A percentile compares a stretch with the other conserved stretches of the same genome.
Evolutionary conservation across 2,113 vertebrate genomes (phyloP).

Genomic region (Crypturellus undulatus): DNA sequence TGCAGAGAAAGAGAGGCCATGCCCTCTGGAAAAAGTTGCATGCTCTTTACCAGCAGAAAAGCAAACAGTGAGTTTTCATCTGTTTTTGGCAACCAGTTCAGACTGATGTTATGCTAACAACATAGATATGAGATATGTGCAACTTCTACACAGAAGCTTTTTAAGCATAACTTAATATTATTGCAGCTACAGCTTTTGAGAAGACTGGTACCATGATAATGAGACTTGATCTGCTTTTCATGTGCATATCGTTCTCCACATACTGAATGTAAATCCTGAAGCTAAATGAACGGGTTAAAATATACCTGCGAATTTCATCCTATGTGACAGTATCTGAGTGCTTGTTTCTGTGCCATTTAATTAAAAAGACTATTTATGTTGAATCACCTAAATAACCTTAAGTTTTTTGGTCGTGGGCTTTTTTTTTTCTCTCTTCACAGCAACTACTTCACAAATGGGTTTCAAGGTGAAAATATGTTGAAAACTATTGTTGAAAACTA

Average conservation of each 20-base stretch:
- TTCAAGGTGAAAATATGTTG: neutral
- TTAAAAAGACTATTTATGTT: slow-evolving; percentile 39
- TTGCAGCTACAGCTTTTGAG: neutral
- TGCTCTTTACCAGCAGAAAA: neutral
- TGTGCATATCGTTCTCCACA: neutral
- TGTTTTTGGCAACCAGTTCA: neutral
- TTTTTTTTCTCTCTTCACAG: neutral
- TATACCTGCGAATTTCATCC: neutral
- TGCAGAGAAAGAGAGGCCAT: neutral
- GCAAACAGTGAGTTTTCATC: neutral
- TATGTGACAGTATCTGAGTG: neutral
- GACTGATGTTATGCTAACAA: neutral
- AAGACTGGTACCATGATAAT: neutral
- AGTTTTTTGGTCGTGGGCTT: neutral
- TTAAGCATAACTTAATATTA: neutral
- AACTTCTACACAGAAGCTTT: neutral
- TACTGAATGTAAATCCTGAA: neutral
- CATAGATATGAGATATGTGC: neutral
- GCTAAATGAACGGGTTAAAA: neutral
- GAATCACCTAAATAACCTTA: slow-evolving; percentile 14
- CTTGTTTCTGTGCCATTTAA: neutral
- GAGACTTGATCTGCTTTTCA: neutral
- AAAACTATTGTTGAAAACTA: neutral
- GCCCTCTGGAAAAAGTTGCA: neutral
- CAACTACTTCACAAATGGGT: neutral